Percentiles rank a stretch among this genome's conserved stretches.
These are phyloP conservation scores for Eucera pruinosa DNA, from an alignment of 2,888 invertebrate genomes.

Conservation along the genomic window DNA sequence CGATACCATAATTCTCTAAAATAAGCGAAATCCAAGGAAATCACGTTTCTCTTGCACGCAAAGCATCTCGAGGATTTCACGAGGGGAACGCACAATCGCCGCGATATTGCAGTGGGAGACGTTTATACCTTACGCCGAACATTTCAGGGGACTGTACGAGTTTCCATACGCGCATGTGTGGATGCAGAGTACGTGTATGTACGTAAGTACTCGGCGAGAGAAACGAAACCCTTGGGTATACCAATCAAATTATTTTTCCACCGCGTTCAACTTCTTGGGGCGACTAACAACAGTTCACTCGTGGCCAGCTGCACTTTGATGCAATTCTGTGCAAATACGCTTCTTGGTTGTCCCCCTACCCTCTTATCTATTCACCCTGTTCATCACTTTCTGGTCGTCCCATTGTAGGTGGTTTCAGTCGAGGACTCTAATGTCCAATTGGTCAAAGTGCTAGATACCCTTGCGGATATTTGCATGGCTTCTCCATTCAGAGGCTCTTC, in stretches of 20 bases:
- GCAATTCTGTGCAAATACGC: conserved; percentile 69
- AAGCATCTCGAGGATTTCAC: background rate
- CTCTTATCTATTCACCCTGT: conserved; percentile 28
- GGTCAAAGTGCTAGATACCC: conserved; percentile 14
- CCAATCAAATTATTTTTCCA: conserved; percentile 39
- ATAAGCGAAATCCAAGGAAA: no score
- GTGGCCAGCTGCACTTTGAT: conserved; percentile 21
- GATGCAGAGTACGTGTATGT: background rate
- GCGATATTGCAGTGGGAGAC: background rate
- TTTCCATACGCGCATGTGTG: background rate
- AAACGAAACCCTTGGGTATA: conserved; percentile 18
- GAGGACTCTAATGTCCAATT: conserved; percentile 10
- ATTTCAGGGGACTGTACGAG: background rate
- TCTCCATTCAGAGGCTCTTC: conserved; percentile 14
- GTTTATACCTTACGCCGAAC: background rate
- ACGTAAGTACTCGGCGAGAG: background rate
- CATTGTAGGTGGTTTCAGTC: conserved; percentile 17
- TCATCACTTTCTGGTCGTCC: conserved; percentile 4
- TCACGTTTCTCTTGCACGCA: no score
- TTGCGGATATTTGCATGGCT: conserved; percentile 28
- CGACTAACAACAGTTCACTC: conserved; percentile 29
- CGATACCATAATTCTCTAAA: no score
- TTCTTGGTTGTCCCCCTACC: conserved; percentile 28
- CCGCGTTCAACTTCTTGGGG: conserved; percentile 24
- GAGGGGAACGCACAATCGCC: background rate